Base-by-base conservation (phyloP, 2,113 vertebrate genomes). In the Plecotus auritus region DNA sequence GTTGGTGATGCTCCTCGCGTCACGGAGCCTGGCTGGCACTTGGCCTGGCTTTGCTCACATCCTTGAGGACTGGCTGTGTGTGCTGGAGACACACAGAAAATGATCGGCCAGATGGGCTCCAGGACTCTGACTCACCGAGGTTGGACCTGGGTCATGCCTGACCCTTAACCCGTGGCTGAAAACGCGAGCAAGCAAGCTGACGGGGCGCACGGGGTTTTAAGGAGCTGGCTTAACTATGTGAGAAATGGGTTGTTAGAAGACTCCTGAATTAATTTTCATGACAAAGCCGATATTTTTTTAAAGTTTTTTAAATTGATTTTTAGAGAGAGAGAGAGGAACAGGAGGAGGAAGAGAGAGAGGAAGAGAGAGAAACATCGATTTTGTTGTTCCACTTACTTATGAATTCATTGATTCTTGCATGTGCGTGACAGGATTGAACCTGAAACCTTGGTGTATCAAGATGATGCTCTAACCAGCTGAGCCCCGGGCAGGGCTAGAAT, bases 61-160 rank as follows among this genome's bases (percentile, higher is more conserved):
- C 37, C 20, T 17, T 35, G 17, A 5, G 5, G 20, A 47, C 9
- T 61, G 51, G 20, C 16, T 0, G 2, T 1, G 1, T 1, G 4
- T 26, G 47, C 45, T n/a, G 40, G 17, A 45, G 40, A n/a, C 35
- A 13, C 0, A 20, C 0, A 49, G 78, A 35, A 84, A 37, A 32
- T 0, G 12, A 9, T 2, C 22, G 1, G 0, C 14, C 18, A 16
- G 35, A 30, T 9, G 1, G n/a, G 18, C 2, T 9, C 40, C 28
- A 35, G 8, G 3, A 20, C 18, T 59, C 7, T 5, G 37, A 35
- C 35, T 14, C 5, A 12, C 20, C 20, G 9, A 20, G 18, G 9
- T 61, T 40, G 5, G 9, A 32, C 13, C 37, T 61, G 28, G 37
- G 18, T n/a, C 17, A 0, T 23, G 26, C 18, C 0, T 47, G 47